phyloP scores from a whole-genome alignment of 1,140 invertebrate genomes.

The Lysiphlebus fabarum region DNA sequence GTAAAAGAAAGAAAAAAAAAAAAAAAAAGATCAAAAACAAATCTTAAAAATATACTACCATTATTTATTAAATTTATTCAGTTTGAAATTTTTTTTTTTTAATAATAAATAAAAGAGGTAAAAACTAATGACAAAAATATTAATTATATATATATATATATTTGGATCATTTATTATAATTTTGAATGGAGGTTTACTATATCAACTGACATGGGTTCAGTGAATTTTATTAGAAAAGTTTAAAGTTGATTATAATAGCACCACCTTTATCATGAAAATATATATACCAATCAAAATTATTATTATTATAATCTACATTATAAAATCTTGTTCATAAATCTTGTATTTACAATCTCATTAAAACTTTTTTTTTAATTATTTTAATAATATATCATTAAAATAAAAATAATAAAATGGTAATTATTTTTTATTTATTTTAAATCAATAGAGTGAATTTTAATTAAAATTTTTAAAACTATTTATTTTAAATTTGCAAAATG shows the following conservation, averaged over 20 bases:
- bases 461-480: no score
- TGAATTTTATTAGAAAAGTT: slow-evolving; percentile 12
- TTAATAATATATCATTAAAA: not conserved
- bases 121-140: no score
- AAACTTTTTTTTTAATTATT: not conserved
- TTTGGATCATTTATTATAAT: not conserved
- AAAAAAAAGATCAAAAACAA: not conserved
- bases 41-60: no score
- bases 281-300: not conserved
- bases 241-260: not conserved
- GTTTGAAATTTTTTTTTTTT: no score
- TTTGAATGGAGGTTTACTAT: not conserved
- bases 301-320: not conserved
- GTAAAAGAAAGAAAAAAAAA: not conserved
- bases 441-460: no score
- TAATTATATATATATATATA: no score
- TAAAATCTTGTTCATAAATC: slow-evolving; percentile 13
- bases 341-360: slow-evolving; percentile 15
- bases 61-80: no score
- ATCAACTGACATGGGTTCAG: not conserved
- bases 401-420: no score
- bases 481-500: no score
- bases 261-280: not conserved
- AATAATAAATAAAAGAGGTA: no score
- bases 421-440: no score